phyloP scores from a whole-genome alignment of 2,888 invertebrate genomes.

The Mesochorus sp. region DNA sequence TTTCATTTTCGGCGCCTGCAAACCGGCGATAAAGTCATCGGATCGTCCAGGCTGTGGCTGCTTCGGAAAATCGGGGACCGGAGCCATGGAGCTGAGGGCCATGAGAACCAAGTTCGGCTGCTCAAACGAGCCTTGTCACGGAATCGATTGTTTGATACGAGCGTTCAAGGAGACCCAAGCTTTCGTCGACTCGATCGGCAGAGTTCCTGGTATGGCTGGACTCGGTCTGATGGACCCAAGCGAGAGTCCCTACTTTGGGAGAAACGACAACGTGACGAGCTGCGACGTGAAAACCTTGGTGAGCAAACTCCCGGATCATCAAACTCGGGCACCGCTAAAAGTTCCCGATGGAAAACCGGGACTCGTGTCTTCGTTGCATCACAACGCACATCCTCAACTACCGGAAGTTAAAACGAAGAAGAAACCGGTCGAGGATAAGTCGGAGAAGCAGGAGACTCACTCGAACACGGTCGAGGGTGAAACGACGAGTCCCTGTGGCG shows the following conservation, averaged over 20 bases:
- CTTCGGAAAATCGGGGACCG: conserved; percentile 56
- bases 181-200: conserved; percentile 70
- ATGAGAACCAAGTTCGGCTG: conserved; percentile 32
- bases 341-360: not conserved
- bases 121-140: conserved; percentile 64
- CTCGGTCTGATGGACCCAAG: conserved; percentile 70
- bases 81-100: conserved; percentile 25
- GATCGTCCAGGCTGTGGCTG: conserved; percentile 62
- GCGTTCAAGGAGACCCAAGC: conserved; percentile 69
- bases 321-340: not conserved
- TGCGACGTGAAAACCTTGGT: conserved; percentile 24
- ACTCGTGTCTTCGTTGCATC: not conserved
- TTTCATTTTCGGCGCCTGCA: conserved; percentile 59
- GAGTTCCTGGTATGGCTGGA: conserved; percentile 69
- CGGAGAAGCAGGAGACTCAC: conserved; percentile 38
- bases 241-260: conserved; percentile 71
- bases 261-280: conserved; percentile 34
- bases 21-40: conserved; percentile 28
- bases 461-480: conserved; percentile 24
- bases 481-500: conserved; percentile 60
- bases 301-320: not conserved
- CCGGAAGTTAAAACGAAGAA: conserved; percentile 22
- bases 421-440: conserved; percentile 56
- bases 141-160: conserved; percentile 67
- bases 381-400: conserved; percentile 12